phyloP scores from a whole-genome alignment of 2,113 vertebrate species.

The Epinephelus lanceolatus region DNA sequence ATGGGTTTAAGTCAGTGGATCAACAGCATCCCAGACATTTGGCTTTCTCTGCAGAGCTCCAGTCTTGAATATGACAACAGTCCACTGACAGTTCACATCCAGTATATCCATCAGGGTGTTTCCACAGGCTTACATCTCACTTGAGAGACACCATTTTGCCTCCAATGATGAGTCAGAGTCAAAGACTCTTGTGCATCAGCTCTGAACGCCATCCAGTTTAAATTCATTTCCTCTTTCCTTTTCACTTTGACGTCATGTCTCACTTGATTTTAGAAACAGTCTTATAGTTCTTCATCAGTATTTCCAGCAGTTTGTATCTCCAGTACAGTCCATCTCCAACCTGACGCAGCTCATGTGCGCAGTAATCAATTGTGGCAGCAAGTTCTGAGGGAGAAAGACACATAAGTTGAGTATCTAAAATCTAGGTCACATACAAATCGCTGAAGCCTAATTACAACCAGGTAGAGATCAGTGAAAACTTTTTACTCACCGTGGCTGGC shows the following conservation, averaged over 20 bases:
- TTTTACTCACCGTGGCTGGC: conserved; percentile 57
- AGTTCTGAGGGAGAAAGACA: conserved; percentile 37
- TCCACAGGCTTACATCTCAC: conserved; percentile 10
- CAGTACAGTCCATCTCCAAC: conserved; percentile 77
- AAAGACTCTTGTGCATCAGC: not conserved
- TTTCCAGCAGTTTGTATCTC: conserved; percentile 75
- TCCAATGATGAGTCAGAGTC: not conserved
- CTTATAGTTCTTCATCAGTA: conserved; percentile 72
- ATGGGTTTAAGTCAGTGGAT: not conserved
- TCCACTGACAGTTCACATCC: conserved; percentile 1
- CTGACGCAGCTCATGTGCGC: conserved; percentile 66
- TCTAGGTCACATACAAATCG: not conserved
- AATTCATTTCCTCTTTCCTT: not conserved
- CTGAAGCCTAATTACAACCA: not conserved
- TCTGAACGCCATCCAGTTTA: not conserved
- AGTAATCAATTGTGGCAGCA: conserved; percentile 6
- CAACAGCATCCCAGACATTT: not conserved
- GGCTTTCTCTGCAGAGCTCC: not conserved
- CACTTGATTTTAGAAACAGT: conserved; percentile 55
- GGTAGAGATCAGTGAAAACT: not conserved
- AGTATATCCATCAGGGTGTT: conserved; percentile 4
- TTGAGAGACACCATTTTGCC: not conserved
- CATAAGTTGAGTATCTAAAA: not conserved
- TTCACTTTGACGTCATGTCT: not conserved
- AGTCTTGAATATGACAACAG: not conserved